Evolutionary conservation across 2,888 invertebrate species (phyloP).

Genomic region (Merodon equestris): DNA sequence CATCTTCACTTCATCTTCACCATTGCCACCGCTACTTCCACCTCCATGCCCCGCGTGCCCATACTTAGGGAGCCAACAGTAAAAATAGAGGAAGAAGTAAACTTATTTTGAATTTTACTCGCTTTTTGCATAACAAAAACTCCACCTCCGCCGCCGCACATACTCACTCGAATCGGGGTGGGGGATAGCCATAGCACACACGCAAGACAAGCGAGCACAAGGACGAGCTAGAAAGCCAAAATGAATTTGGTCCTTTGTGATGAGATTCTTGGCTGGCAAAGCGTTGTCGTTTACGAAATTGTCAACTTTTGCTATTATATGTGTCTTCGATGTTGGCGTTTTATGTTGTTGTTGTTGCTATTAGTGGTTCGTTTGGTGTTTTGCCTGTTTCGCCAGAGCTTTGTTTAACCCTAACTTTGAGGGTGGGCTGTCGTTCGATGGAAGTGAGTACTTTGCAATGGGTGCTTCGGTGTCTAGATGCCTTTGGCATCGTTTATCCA

Average conservation of each 20-base stretch:
- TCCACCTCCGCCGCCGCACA: constrained; percentile 4
- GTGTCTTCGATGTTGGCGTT: constrained; percentile 7
- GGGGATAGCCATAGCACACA: not conserved
- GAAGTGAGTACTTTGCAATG: constrained; percentile 33
- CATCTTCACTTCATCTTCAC: not conserved
- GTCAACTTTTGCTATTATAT: constrained; percentile 41
- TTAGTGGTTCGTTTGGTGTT: not conserved
- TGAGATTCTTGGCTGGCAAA: constrained; percentile 54
- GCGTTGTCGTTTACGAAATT: constrained; percentile 45
- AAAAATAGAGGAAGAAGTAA: constrained; percentile 40
- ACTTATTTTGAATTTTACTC: constrained; percentile 40
- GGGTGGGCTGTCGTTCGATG: constrained; percentile 15
- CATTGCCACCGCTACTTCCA: not conserved
- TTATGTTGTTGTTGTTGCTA: not conserved
- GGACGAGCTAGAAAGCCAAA: constrained; percentile 48
- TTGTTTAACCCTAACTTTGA: constrained; percentile 23
- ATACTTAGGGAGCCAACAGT: constrained; percentile 24
- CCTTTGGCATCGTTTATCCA: constrained; percentile 42
- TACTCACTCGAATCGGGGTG: too few relatives aligned
- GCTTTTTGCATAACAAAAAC: constrained; percentile 42
- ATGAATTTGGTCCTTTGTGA: constrained; percentile 52
- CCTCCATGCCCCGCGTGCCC: not conserved
- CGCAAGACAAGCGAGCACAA: constrained; percentile 14
- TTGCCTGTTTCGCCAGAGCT: not conserved
- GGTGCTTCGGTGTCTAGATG: not conserved